Evolutionary conservation across 2,113 vertebrate genomes (phyloP).

Genomic region (Heterochromis multidens): DNA sequence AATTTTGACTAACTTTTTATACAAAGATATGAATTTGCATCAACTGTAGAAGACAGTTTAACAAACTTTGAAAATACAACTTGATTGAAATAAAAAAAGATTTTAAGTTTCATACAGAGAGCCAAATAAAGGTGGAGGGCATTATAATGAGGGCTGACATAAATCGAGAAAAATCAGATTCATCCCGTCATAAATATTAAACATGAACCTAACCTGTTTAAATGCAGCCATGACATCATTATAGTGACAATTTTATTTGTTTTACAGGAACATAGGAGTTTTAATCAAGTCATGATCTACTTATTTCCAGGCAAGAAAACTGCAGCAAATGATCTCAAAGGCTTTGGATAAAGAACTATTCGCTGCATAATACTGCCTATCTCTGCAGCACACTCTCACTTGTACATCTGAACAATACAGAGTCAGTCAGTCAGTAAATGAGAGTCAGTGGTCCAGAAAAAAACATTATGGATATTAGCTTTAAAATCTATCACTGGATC

Average conservation of each 20-base stretch:
- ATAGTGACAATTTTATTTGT: background rate
- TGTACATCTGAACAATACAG: background rate
- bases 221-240: background rate
- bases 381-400: background rate
- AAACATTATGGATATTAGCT: background rate
- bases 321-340: background rate
- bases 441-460: background rate
- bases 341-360: background rate
- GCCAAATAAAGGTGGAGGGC: background rate
- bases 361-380: background rate
- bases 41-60: background rate
- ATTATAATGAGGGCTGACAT: background rate
- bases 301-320: background rate
- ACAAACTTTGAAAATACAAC: slow-evolving; percentile 3
- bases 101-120: background rate
- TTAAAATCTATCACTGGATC: background rate
- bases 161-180: background rate
- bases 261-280: background rate
- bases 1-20: background rate
- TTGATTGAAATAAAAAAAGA: background rate
- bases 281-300: background rate
- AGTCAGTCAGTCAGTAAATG: background rate
- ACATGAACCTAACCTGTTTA: background rate
- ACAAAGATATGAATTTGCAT: background rate
- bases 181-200: background rate